Conservation (phyloP, 2,797 vertebrate species). For the Pantherophis vulpinus region DNA sequence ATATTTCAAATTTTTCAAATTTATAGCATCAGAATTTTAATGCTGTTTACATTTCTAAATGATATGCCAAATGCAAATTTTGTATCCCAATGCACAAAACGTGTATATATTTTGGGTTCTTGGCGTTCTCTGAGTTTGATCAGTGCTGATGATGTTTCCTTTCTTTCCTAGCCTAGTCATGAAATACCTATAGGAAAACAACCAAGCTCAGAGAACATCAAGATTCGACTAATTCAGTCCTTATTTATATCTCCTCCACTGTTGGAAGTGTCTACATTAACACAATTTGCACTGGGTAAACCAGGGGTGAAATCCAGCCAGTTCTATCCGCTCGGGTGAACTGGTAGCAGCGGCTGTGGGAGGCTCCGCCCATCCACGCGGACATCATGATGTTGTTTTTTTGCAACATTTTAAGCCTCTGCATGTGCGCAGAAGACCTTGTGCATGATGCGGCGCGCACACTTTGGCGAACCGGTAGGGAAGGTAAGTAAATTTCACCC, state of each 20-base stretch:
- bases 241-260: neutral
- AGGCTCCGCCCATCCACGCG: no score
- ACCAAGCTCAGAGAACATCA: neutral
- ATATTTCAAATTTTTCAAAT: neutral
- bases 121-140: neutral
- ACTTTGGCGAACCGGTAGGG: no score
- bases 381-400: no score
- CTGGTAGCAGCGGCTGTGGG: no score
- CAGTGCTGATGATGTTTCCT: neutral
- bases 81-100: neutral
- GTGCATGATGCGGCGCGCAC: rapidly evolving
- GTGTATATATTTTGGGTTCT: neutral
- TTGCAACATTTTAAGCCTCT: no score
- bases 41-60: neutral
- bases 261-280: neutral
- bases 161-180: neutral
- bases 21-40: neutral
- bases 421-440: no score
- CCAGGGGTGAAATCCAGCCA: no score
- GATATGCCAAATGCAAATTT: neutral
- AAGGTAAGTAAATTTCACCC: no score
- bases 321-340: no score
- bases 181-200: neutral
- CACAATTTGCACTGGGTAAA: neutral
- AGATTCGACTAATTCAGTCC: neutral